Evolutionary conservation across 2,113 vertebrate species (phyloP), one percentile per base, ranked within the genome.

Genomic region (Platichthys flesus): DNA sequence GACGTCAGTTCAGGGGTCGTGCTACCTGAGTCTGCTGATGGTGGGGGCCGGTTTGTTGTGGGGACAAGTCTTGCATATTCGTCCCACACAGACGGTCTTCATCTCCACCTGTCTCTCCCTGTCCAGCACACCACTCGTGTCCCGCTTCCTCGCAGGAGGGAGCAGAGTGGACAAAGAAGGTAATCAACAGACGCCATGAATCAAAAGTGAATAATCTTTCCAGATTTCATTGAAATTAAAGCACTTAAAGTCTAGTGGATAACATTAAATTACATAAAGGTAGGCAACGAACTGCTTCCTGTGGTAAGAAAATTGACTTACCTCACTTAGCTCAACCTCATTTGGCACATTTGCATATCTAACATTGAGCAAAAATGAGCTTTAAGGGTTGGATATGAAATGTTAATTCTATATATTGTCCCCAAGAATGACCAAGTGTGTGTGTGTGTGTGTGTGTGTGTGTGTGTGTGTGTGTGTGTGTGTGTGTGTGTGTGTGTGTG

Each of bases 51-150:
- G 98, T 67, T 90, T 99, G 55, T 24, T 98, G 0, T 98, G 97
- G 97, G 98, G 98, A 51, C 95, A 97, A 71, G 89, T 96, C 31
- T 92, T 99, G n/a, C 93, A 79, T 49, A 97, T 99, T 75, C 94
- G 94, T 67, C 95, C 96, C 78, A 94, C 96, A 2, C 98, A 99
- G 91, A 98, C 95, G 0, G 95, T 99, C 89, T 99, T 99, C 88
- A 95, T 99, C 82, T 97, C 96, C 42, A 95, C 96, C 21, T 99
- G 98, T 89, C 92, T 99, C 61, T 99, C 98, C 65, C 92, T 99
- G 78, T 99, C 98, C 40, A 99, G 98, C 93, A 99, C 98, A 0
- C 98, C 98, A 0, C 74, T 99, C 4, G 97, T 99, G 82, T 99
- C 97, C 62, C 96, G 96, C 78, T 99, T 99, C 87, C 95, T 99